Evolutionary conservation across 2,797 vertebrate species (phyloP).

Genomic region (Argentina silus): DNA sequence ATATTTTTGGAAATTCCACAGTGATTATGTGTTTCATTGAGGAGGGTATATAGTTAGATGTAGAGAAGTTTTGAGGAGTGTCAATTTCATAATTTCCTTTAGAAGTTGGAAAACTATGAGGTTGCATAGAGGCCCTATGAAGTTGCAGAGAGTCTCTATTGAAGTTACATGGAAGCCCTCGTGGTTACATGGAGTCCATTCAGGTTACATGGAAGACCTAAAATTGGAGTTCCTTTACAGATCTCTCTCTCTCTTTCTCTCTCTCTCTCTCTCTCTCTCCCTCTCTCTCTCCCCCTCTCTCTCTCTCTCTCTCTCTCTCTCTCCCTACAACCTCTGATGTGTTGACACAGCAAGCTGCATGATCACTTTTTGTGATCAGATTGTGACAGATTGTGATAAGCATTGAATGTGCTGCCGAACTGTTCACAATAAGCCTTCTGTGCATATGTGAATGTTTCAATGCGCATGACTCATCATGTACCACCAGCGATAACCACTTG

Average conservation of each 20-base stretch:
- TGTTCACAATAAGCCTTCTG: slow-evolving; percentile 39
- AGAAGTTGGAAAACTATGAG: too few species aligned
- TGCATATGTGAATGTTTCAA: slow-evolving; percentile 10
- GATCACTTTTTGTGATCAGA: slow-evolving; percentile 28
- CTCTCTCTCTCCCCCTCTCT: background rate
- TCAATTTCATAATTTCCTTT: too few species aligned
- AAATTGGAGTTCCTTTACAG: too few species aligned
- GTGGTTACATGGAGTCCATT: too few species aligned
- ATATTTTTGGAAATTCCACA: too few species aligned
- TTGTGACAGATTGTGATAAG: slow-evolving; percentile 3
- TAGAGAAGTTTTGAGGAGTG: too few species aligned
- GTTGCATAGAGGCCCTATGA: too few species aligned
- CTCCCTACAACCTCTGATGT: background rate
- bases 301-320: background rate
- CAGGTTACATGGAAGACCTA: too few species aligned
- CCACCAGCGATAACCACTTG: background rate
- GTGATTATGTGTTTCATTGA: too few species aligned
- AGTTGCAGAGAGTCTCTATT: too few species aligned
- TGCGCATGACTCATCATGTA: slow-evolving; percentile 18
- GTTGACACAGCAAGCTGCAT: slow-evolving; percentile 34
- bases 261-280: background rate
- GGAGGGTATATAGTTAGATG: too few species aligned
- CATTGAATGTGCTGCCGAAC: slow-evolving; percentile 13
- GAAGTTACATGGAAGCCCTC: too few species aligned
- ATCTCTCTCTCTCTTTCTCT: background rate